These are phyloP conservation scores for Gallinago media DNA, from an alignment of 2,113 vertebrate genomes.

Conservation along the genomic window DNA sequence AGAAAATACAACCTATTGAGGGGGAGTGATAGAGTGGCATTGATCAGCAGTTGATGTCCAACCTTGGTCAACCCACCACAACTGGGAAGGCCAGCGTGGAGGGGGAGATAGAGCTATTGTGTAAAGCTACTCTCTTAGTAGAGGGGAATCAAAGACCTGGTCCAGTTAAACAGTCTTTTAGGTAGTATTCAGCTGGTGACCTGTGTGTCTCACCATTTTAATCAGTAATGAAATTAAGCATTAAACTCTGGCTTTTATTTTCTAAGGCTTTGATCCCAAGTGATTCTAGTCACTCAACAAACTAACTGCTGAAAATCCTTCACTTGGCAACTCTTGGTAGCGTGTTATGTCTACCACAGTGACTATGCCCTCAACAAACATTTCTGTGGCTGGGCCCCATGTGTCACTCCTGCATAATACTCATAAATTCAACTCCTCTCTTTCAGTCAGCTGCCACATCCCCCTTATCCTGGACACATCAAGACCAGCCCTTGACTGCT, in stretches of 20 bases:
- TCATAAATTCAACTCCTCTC: neutral
- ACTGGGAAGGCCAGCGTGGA: neutral
- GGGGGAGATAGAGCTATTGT: neutral
- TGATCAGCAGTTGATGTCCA: neutral
- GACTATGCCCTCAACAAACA: neutral
- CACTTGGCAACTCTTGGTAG: neutral
- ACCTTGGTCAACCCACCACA: neutral
- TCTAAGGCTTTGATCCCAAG: neutral
- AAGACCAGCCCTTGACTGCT: neutral
- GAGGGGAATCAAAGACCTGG: neutral
- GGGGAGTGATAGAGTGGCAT: neutral
- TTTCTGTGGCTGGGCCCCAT: neutral
- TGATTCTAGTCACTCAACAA: neutral
- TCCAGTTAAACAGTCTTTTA: neutral
- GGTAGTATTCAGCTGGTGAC: neutral
- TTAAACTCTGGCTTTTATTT: neutral
- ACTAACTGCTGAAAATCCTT: neutral
- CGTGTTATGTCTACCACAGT: neutral
- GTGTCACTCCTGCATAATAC: neutral
- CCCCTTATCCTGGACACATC: accelerated
- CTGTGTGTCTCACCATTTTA: neutral
- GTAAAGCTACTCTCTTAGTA: neutral
- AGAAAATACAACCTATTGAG: neutral
- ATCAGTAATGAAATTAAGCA: neutral
- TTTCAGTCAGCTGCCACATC: neutral